Evolutionary conservation across 2,888 invertebrate species (phyloP).

Genomic region (Piscicola geometra): DNA sequence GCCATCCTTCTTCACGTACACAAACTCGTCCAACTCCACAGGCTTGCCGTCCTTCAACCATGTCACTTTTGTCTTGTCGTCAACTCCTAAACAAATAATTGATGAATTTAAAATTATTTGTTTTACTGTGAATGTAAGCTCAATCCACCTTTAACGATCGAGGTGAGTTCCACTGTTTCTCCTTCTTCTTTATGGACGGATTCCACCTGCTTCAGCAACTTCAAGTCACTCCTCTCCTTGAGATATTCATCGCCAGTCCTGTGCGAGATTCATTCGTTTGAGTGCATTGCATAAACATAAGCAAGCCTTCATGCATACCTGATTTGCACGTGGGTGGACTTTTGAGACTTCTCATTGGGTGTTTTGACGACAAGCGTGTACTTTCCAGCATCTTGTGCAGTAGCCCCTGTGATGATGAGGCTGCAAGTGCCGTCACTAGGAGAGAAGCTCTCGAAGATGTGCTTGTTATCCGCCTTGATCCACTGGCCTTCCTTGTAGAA

Average conservation of each 20-base stretch:
- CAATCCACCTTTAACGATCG: background rate
- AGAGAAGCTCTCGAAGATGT: background rate
- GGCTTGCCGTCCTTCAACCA: slow-evolving; percentile 23
- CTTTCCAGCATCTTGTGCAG: background rate
- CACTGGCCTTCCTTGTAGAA: background rate
- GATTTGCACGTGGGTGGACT: background rate
- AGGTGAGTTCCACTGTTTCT: background rate
- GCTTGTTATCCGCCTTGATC: background rate
- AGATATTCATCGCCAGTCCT: background rate
- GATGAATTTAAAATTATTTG: background rate
- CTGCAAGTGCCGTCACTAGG: background rate
- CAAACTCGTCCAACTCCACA: slow-evolving; percentile 40
- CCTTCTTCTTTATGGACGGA: background rate
- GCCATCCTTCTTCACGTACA: slow-evolving; percentile 36
- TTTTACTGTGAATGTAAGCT: background rate
- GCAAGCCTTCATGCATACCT: background rate
- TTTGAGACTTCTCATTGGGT: background rate
- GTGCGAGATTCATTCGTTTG: background rate
- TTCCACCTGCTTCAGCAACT: background rate
- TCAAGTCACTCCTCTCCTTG: background rate
- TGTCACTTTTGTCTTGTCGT: background rate
- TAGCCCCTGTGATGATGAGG: background rate
- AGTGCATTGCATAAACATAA: background rate
- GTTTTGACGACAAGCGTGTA: background rate
- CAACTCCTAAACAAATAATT: background rate